phyloP scores from a whole-genome alignment of 1,140 invertebrate genomes.

The Eumeta japonica region DNA sequence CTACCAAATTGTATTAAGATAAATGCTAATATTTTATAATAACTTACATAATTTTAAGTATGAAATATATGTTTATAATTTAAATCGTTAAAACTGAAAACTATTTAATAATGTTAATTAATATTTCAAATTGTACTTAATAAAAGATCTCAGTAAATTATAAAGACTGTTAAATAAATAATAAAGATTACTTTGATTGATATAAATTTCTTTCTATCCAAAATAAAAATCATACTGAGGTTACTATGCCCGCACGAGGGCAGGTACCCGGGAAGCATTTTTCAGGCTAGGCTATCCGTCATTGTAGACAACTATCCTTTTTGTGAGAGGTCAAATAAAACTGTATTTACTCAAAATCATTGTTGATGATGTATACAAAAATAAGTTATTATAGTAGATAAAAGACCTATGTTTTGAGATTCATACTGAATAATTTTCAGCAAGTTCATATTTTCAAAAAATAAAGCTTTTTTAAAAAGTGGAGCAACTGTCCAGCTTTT shows the following conservation, averaged over 20 bases:
- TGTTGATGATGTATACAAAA: too few relatives aligned
- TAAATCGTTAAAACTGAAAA: constrained; percentile 6
- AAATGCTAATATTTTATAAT: constrained; percentile 10
- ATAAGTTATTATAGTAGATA: too few relatives aligned
- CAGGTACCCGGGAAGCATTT: too few relatives aligned
- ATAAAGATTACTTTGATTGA: too few relatives aligned
- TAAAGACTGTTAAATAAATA: too few relatives aligned
- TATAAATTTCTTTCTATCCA: constrained; percentile 12
- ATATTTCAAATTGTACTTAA: constrained; percentile 7
- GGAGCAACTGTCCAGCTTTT: too few relatives aligned
- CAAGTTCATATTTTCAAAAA: too few relatives aligned
- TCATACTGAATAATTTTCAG: too few relatives aligned
- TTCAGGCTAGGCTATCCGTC: constrained; percentile 20
- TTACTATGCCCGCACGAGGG: too few relatives aligned
- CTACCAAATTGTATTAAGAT: constrained; percentile 7
- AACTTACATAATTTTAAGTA: constrained; percentile 6
- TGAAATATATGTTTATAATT: constrained; percentile 3
- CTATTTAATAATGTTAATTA: constrained; percentile 7
- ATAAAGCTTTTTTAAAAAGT: too few relatives aligned
- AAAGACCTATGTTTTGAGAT: too few relatives aligned
- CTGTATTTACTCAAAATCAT: constrained; percentile 13
- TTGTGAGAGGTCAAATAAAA: constrained; percentile 17
- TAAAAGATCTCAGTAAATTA: constrained; percentile 13
- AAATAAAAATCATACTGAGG: constrained; percentile 7
- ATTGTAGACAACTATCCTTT: constrained; percentile 20